Conservation (phyloP, 92 coral and sea anemone species). For the Palythoa heliodiscus region DNA sequence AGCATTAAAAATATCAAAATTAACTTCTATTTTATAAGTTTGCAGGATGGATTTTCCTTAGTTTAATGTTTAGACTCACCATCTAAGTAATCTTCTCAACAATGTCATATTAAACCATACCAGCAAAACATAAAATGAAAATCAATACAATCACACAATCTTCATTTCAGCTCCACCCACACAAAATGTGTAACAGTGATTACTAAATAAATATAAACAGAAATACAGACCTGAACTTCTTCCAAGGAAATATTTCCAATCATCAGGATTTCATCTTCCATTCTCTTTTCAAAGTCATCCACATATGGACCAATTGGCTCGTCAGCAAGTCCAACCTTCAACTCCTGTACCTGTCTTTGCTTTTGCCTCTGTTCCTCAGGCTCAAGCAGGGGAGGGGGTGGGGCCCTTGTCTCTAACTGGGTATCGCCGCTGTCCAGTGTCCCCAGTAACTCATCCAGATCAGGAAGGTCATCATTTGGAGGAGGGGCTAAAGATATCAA, state of each 20-base stretch:
- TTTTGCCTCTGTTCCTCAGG: conserved; percentile 87
- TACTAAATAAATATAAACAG: background rate
- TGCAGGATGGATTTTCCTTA: too few relatives aligned
- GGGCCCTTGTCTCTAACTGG: conserved; percentile 75
- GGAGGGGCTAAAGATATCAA: conserved; percentile 65
- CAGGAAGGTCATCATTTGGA: conserved; percentile 79
- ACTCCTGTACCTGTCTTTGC: conserved; percentile 79
- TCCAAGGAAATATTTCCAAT: conserved; percentile 96
- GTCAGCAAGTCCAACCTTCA: conserved; percentile 88
- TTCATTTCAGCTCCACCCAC: too few relatives aligned
- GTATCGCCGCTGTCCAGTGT: conserved; percentile 87
- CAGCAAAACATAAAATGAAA: too few relatives aligned
- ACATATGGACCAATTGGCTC: conserved; percentile 77
- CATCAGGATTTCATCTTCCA: conserved; percentile 96
- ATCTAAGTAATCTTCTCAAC: too few relatives aligned
- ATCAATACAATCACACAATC: too few relatives aligned
- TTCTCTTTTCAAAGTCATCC: conserved; percentile 90
- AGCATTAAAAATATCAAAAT: too few relatives aligned
- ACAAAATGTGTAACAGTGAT: too few relatives aligned
- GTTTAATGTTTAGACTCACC: too few relatives aligned
- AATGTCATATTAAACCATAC: too few relatives aligned
- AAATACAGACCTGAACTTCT: conserved; percentile 85
- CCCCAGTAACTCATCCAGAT: conserved; percentile 90
- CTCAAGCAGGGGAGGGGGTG: conserved; percentile 80
- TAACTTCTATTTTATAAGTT: too few relatives aligned